phyloP scores from a whole-genome alignment of 2,888 invertebrate genomes.

The Microplitis manilae region DNA sequence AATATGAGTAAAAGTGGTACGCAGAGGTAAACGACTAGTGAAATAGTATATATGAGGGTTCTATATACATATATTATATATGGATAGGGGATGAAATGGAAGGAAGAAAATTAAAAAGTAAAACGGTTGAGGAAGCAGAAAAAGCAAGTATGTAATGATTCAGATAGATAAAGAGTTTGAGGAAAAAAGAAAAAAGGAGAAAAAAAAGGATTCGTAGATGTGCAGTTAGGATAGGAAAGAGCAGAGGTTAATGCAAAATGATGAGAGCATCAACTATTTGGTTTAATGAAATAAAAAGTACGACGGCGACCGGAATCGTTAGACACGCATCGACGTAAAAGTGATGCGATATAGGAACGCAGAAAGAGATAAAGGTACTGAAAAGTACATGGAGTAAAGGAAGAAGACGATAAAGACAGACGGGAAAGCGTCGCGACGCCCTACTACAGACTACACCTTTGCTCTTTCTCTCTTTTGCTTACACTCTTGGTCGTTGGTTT shows the following conservation, averaged over 20 bases:
- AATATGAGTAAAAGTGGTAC: neutral
- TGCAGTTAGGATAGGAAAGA: neutral
- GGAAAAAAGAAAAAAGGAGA: neutral
- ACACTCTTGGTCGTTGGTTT: neutral
- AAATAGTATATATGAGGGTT: neutral
- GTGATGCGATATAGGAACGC: neutral
- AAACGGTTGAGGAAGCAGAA: neutral
- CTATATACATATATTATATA: neutral
- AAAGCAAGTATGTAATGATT: neutral
- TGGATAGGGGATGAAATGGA: neutral
- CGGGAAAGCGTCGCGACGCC: neutral
- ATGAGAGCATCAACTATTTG: neutral
- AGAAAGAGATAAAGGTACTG: no score
- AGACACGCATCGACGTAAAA: conserved; percentile 21
- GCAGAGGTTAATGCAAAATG: conserved; percentile 11
- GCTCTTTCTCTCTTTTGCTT: neutral
- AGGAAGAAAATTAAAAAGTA: neutral
- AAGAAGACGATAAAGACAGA: neutral
- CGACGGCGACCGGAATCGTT: conserved; percentile 13
- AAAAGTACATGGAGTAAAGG: neutral
- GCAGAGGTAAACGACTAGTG: neutral
- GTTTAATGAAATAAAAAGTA: neutral
- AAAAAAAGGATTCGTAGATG: neutral
- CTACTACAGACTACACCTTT: neutral
- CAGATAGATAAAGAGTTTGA: neutral